phyloP scores from a whole-genome alignment of 2,113 vertebrate species.

The Tyto alba region DNA sequence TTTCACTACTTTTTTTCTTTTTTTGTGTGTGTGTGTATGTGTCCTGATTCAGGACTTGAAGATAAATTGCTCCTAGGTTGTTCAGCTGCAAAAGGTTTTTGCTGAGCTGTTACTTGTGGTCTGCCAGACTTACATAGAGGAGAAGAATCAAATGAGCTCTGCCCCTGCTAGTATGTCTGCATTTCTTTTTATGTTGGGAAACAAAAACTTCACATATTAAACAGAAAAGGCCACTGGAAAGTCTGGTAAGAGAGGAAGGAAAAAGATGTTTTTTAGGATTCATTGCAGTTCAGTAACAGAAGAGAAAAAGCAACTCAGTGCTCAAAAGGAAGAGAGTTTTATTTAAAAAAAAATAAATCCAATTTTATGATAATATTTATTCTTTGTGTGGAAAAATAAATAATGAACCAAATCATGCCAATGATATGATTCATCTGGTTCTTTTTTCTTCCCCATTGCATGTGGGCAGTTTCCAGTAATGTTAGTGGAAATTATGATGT shows the following conservation, averaged over 20 bases:
- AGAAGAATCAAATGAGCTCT: background rate
- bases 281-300: background rate
- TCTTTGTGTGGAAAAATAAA: slow-evolving; percentile 8
- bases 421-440: background rate
- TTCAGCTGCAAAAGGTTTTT: background rate
- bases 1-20: background rate
- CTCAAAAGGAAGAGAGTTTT: background rate
- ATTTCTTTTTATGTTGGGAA: background rate
- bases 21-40: no score
- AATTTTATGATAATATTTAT: background rate
- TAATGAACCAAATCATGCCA: background rate
- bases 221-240: background rate
- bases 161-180: background rate
- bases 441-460: background rate
- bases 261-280: background rate
- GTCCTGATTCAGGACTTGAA: background rate
- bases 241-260: background rate
- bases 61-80: background rate
- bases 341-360: background rate
- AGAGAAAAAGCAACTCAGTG: background rate
- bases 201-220: background rate
- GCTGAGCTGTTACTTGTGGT: background rate
- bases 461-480: background rate
- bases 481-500: background rate
- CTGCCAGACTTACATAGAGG: background rate